Evolutionary conservation across 2,888 invertebrate species (phyloP).

Genomic region (Amphimallon solstitiale): DNA sequence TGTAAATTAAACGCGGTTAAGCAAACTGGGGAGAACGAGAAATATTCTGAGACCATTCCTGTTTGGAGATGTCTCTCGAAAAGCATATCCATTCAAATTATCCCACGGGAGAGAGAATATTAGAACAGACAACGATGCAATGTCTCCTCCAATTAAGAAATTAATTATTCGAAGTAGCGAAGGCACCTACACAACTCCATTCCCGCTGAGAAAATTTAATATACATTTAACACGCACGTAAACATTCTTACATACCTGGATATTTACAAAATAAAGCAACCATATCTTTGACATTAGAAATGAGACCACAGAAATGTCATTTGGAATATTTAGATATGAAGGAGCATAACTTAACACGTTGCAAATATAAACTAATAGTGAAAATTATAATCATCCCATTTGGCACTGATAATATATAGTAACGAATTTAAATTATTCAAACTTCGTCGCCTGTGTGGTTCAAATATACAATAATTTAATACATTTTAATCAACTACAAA

Average conservation of each 20-base stretch:
- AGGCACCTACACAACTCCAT: slow-evolving; percentile 9
- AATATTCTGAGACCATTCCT: slow-evolving; percentile 12
- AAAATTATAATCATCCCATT: not conserved
- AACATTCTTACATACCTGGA: slow-evolving; percentile 14
- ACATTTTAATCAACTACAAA: too few species aligned
- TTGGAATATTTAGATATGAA: too few species aligned
- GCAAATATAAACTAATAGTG: too few species aligned
- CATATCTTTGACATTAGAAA: not conserved
- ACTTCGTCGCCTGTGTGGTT: too few species aligned
- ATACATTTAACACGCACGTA: slow-evolving; percentile 21
- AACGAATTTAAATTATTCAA: too few species aligned
- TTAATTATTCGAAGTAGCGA: slow-evolving; percentile 23
- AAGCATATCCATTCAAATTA: slow-evolving; percentile 26
- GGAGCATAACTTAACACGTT: too few species aligned
- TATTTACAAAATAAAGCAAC: not conserved
- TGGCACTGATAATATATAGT: not conserved
- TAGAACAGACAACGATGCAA: slow-evolving; percentile 26
- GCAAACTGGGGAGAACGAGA: not conserved
- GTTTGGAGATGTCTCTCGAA: slow-evolving; percentile 25
- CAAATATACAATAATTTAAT: too few species aligned
- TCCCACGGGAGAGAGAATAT: slow-evolving; percentile 20
- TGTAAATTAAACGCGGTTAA: slow-evolving; percentile 23
- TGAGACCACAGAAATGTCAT: too few species aligned
- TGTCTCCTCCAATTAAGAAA: slow-evolving; percentile 29
- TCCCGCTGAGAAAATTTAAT: slow-evolving; percentile 21